Evolutionary conservation across 64 coral and sea anemone species (phyloP).

Genomic region (Montipora capricornis): DNA sequence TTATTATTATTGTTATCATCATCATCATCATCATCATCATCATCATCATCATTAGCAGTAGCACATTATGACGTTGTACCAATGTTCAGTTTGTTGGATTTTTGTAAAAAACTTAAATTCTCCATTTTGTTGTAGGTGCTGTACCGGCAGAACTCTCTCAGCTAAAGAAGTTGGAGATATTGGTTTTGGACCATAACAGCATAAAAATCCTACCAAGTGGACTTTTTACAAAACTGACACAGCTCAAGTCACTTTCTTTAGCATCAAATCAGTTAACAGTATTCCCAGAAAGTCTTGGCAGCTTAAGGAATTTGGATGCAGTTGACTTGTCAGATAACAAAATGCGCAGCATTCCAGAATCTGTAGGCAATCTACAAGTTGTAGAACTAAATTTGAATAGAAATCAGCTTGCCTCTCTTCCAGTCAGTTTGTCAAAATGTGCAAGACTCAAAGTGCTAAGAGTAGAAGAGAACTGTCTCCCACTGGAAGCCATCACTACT

Average conservation of each 20-base stretch:
- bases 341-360: constrained; percentile 65
- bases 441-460: constrained; percentile 88
- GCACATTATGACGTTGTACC: too few relatives aligned
- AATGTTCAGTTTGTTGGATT: too few relatives aligned
- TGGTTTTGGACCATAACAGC: constrained; percentile 69
- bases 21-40: too few relatives aligned
- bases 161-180: constrained; percentile 81
- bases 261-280: constrained; percentile 85
- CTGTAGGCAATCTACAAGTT: constrained; percentile 78
- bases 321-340: constrained; percentile 92
- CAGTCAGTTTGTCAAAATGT: constrained; percentile 56
- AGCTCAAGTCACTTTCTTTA: constrained; percentile 79
- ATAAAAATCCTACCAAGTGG: constrained; percentile 80
- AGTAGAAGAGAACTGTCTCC: constrained; percentile 90
- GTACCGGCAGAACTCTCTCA: constrained; percentile 82
- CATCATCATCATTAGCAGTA: too few relatives aligned
- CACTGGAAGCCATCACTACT: constrained; percentile 64
- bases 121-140: constrained; percentile 40
- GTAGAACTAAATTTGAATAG: constrained; percentile 88
- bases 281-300: constrained; percentile 83
- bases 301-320: constrained; percentile 76
- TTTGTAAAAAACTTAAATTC: too few relatives aligned
- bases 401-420: constrained; percentile 82
- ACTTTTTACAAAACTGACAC: constrained; percentile 71
- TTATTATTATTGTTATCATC: too few relatives aligned